Evolutionary conservation across 2,113 vertebrate species (phyloP).

Genomic region (Microcebus lehilahytsara): DNA sequence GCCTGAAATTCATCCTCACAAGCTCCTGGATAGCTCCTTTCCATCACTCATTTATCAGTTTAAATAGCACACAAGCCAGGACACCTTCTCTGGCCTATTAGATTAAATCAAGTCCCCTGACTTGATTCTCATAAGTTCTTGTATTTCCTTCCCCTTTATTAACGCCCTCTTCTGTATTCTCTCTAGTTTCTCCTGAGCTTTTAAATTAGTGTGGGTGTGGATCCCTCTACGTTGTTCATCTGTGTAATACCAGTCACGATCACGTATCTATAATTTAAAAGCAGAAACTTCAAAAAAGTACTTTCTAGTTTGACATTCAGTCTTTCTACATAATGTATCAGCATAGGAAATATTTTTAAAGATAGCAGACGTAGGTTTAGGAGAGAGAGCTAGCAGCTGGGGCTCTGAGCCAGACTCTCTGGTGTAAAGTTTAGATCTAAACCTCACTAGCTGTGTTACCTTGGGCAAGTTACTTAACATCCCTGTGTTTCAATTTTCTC

Average conservation of each 20-base stretch:
- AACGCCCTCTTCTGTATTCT: neutral
- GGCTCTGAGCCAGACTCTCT: neutral
- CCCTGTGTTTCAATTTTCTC: neutral
- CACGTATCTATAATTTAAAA: neutral
- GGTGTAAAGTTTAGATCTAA: neutral
- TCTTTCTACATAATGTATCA: neutral
- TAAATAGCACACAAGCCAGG: neutral
- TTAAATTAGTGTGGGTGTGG: neutral
- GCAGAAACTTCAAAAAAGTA: neutral
- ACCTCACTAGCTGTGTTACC: too few relatives aligned
- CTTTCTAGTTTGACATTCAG: neutral
- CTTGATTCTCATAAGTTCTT: neutral
- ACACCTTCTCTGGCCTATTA: neutral
- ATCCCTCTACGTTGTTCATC: neutral
- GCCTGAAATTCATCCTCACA: neutral
- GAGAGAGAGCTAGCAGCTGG: neutral
- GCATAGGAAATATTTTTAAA: neutral
- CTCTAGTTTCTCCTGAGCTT: neutral
- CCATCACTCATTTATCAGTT: neutral
- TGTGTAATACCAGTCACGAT: neutral
- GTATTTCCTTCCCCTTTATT: neutral
- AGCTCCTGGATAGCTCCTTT: neutral
- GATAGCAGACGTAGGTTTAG: neutral
- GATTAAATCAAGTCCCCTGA: neutral
- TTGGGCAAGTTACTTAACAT: neutral